A percentile compares a stretch with the other conserved stretches of the same genome.
These are phyloP conservation scores for Ametastegia equiseti DNA, from an alignment of 2,888 invertebrate genomes.

Conservation along the genomic window DNA sequence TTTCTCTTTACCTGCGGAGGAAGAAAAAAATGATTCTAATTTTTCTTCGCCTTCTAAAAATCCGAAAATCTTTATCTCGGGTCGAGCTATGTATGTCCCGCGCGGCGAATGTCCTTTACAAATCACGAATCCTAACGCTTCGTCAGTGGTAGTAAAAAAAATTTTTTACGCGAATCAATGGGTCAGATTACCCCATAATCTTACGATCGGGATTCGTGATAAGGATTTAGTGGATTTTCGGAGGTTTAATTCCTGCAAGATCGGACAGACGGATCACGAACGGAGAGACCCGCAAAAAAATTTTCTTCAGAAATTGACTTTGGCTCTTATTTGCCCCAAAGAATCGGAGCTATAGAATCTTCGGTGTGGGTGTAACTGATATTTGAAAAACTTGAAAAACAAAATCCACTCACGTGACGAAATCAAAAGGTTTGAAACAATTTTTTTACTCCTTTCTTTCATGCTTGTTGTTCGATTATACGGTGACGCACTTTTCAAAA, in stretches of 20 bases:
- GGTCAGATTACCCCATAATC: background rate
- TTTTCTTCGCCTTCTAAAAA: background rate
- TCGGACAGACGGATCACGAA: background rate
- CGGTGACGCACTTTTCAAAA: too few relatives aligned
- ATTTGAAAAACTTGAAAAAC: background rate
- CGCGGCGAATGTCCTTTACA: background rate
- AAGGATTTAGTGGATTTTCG: background rate
- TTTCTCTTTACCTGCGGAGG: background rate
- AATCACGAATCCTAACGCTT: conserved; percentile 10
- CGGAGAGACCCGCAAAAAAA: background rate
- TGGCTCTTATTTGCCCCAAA: background rate
- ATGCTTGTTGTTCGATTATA: too few relatives aligned
- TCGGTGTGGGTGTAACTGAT: background rate
- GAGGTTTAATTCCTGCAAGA: background rate
- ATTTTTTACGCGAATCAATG: conserved; percentile 19
- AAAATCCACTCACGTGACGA: too few relatives aligned
- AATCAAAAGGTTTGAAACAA: too few relatives aligned
- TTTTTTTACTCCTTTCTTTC: too few relatives aligned
- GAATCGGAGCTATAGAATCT: background rate
- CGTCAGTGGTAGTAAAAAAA: conserved; percentile 19
- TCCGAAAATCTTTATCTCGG: conserved; percentile 1
- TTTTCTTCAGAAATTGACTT: background rate
- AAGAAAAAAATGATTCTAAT: background rate
- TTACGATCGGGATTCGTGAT: conserved; percentile 17
- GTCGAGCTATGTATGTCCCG: background rate